Conservation (phyloP, 2,888 invertebrate genomes). For the Cryptus armator region DNA sequence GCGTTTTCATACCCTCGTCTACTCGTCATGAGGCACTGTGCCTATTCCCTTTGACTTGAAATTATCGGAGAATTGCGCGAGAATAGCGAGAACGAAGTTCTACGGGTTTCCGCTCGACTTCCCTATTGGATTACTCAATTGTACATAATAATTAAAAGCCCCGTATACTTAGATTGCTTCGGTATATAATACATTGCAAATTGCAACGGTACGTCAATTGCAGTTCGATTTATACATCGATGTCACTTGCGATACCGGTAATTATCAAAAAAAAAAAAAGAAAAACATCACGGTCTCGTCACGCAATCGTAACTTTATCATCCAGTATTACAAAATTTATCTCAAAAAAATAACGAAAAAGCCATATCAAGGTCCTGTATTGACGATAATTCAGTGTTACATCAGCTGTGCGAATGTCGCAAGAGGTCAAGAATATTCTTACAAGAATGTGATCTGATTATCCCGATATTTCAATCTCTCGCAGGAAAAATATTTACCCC, state of each 20-base stretch:
- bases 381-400: neutral
- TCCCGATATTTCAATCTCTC: conserved; percentile 10
- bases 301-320: neutral
- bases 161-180: neutral
- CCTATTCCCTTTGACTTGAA: conserved; percentile 8
- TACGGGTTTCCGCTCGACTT: conserved; percentile 55
- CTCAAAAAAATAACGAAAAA: neutral
- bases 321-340: neutral
- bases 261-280: neutral
- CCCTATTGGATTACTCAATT: conserved; percentile 44
- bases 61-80: conserved; percentile 52
- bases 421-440: neutral
- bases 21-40: neutral
- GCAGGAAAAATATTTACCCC: conserved; percentile 34
- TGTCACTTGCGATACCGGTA: neutral
- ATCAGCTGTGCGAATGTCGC: neutral
- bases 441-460: conserved; percentile 9
- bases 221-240: neutral
- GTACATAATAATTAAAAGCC: conserved; percentile 38
- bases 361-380: neutral
- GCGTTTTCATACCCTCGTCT: conserved; percentile 6
- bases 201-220: neutral
- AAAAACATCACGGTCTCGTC: neutral
- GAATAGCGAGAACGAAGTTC: conserved; percentile 49
- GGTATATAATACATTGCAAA: neutral